Percentiles rank a stretch among this genome's conserved stretches.
Conservation (phyloP, 2,797 vertebrate genomes). For the Alauda arvensis region DNA sequence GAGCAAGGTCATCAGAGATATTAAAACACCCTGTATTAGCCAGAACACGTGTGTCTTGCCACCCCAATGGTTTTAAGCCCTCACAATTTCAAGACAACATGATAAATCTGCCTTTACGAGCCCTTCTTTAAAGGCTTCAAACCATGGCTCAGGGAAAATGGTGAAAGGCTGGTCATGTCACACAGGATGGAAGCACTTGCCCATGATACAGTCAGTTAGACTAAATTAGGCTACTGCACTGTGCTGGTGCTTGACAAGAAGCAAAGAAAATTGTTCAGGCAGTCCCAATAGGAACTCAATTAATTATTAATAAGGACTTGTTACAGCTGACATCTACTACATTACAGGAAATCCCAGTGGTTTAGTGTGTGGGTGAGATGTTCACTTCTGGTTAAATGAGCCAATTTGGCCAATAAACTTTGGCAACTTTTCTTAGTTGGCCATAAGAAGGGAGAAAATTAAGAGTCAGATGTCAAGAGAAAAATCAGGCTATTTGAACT, state of each 20-base stretch:
- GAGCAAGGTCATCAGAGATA: neutral
- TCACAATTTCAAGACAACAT: neutral
- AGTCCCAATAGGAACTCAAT: neutral
- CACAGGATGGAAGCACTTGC: neutral
- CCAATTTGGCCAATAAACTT: slow-evolving; percentile 21
- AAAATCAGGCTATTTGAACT: slow-evolving; percentile 38
- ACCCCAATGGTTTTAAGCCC: neutral
- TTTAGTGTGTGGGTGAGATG: neutral
- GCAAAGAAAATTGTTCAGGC: slow-evolving; percentile 6
- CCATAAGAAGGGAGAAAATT: slow-evolving; percentile 38
- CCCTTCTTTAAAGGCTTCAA: neutral
- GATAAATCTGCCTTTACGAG: neutral
- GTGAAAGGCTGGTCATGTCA: neutral
- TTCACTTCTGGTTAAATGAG: slow-evolving; percentile 16
- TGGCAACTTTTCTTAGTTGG: slow-evolving; percentile 3
- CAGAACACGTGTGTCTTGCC: neutral
- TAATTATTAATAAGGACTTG: slow-evolving; percentile 20
- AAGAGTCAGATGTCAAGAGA: neutral
- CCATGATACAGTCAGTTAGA: neutral
- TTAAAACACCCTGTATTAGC: neutral
- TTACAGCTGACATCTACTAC: neutral
- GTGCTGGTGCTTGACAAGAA: neutral
- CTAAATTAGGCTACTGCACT: neutral
- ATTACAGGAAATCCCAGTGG: neutral
- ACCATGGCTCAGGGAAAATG: neutral